Evolutionary conservation across 2,888 invertebrate genomes (phyloP).

Genomic region (Phasia obesa): DNA sequence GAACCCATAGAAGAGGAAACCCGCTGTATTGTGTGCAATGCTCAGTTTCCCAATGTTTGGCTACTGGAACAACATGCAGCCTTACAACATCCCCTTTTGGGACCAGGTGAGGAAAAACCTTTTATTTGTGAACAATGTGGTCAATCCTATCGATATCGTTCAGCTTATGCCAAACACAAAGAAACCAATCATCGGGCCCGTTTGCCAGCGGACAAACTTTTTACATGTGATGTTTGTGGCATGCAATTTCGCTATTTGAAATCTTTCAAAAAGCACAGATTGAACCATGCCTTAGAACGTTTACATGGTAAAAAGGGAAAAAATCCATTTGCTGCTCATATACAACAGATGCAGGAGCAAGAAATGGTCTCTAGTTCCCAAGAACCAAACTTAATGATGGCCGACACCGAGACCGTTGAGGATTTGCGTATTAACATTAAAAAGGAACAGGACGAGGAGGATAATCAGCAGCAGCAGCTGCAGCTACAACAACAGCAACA

Average conservation of each 20-base stretch:
- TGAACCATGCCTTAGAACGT: constrained; percentile 93
- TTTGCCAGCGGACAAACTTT: constrained; percentile 93
- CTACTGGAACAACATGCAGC: constrained; percentile 92
- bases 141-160: constrained; percentile 93
- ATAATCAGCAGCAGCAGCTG: constrained; percentile 80
- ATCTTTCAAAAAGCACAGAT: constrained; percentile 94
- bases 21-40: constrained; percentile 92
- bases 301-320: constrained; percentile 87
- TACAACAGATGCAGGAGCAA: constrained; percentile 79
- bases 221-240: constrained; percentile 95
- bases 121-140: constrained; percentile 96
- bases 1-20: constrained; percentile 83
- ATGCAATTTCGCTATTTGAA: constrained; percentile 96
- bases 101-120: constrained; percentile 90
- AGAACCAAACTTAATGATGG: constrained; percentile 83
- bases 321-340: constrained; percentile 62
- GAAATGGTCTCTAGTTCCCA: constrained; percentile 90
- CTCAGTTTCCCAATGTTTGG: constrained; percentile 94
- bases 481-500: constrained; percentile 82
- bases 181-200: constrained; percentile 95
- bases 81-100: constrained; percentile 88
- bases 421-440: constrained; percentile 85
- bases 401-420: constrained; percentile 84
- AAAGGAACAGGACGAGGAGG: constrained; percentile 82
- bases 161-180: constrained; percentile 92